These are phyloP conservation scores for Cladopsammia gracilis DNA, from an alignment of 64 coral and sea anemone genomes.

Conservation along the genomic window DNA sequence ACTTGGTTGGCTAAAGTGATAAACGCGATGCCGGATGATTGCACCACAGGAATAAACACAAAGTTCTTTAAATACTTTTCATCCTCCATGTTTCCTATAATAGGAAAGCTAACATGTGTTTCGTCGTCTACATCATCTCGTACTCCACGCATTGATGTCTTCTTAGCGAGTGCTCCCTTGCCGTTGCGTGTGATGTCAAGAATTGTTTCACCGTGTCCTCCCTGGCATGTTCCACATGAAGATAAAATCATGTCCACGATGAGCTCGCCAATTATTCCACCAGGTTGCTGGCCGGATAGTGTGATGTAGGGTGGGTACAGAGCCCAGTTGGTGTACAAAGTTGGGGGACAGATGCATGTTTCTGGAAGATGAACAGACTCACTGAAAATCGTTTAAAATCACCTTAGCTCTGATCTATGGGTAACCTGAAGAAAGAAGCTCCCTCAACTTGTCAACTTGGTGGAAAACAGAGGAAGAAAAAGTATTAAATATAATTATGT, in stretches of 20 bases:
- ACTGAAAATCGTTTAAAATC: not conserved
- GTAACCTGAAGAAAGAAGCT: too few species aligned
- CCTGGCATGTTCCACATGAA: slow-evolving; percentile 43
- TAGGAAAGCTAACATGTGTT: slow-evolving; percentile 65
- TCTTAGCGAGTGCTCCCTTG: not conserved
- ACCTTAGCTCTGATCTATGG: too few species aligned
- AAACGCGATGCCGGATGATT: slow-evolving; percentile 65
- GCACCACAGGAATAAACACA: slow-evolving; percentile 52
- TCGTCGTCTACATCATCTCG: not conserved
- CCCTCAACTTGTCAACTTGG: too few species aligned
- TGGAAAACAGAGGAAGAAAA: not conserved
- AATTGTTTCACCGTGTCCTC: slow-evolving; percentile 19
- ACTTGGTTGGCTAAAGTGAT: slow-evolving; percentile 22
- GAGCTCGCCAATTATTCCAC: slow-evolving; percentile 58
- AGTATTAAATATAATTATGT: not conserved
- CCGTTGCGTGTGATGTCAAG: slow-evolving; percentile 25
- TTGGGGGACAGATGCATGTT: slow-evolving; percentile 67
- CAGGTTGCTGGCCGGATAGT: not conserved
- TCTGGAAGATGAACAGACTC: slow-evolving; percentile 4
- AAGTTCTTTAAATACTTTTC: slow-evolving; percentile 6
- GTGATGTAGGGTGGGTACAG: slow-evolving; percentile 63
- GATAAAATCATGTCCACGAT: slow-evolving; percentile 29
- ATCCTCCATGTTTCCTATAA: slow-evolving; percentile 38
- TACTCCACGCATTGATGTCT: slow-evolving; percentile 16
- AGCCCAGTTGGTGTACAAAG: slow-evolving; percentile 75